Conservation (phyloP, 2,797 vertebrate genomes). For the Arremon aurantiirostris region DNA sequence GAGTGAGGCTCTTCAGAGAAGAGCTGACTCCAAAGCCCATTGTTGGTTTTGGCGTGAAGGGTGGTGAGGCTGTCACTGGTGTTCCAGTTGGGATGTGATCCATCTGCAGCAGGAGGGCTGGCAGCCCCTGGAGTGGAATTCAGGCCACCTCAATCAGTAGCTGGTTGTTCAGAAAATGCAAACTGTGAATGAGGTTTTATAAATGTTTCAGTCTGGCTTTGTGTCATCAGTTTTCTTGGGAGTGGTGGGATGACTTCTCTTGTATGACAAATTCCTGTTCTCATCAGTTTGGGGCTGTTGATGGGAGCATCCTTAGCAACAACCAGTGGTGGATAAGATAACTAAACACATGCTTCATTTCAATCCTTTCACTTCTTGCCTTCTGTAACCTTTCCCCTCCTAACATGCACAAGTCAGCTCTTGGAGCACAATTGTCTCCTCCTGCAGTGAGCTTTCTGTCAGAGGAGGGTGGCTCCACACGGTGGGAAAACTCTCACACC, state of each 20-base stretch:
- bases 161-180: neutral
- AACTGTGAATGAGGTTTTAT: neutral
- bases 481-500: neutral
- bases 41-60: neutral
- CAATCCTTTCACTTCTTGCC: neutral
- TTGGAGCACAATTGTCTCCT: neutral
- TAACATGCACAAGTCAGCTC: neutral
- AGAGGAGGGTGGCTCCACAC: neutral
- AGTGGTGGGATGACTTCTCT: neutral
- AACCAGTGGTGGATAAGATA: neutral
- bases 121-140: neutral
- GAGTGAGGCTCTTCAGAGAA: neutral
- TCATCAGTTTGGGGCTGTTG: neutral
- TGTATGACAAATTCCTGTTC: neutral
- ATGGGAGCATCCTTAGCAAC: neutral
- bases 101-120: neutral
- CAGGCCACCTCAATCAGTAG: neutral
- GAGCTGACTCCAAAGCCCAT: neutral
- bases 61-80: neutral
- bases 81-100: neutral
- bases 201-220: neutral
- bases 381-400: neutral
- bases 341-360: neutral
- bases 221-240: neutral
- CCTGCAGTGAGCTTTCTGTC: neutral